A percentile compares a stretch with the other conserved stretches of the same genome.
These are phyloP conservation scores for Chalcis sispes DNA, from an alignment of 2,888 invertebrate species.

Conservation along the genomic window DNA sequence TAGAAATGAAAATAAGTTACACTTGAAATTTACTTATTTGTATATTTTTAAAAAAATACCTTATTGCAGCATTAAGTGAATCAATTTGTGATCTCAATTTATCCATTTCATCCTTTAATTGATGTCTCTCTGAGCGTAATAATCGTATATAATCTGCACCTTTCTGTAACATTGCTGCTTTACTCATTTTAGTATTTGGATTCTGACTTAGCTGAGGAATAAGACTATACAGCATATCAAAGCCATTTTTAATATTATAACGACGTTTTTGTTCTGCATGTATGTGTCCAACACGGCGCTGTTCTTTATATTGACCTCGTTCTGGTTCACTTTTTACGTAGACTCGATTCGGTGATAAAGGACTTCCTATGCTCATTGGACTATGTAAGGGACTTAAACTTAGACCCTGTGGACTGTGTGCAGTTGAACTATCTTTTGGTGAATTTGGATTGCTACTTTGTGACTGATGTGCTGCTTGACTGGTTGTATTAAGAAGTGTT, in stretches of 20 bases:
- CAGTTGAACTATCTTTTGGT: conserved; percentile 70
- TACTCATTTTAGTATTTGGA: conserved; percentile 94
- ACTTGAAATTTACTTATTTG: no score
- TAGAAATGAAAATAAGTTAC: no score
- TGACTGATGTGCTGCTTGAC: conserved; percentile 62
- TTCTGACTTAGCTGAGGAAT: conserved; percentile 94
- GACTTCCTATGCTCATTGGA: conserved; percentile 78
- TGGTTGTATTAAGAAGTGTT: conserved; percentile 65
- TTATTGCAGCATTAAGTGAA: conserved; percentile 91
- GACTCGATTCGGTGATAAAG: conserved; percentile 80
- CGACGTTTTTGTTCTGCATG: conserved; percentile 97
- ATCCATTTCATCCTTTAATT: conserved; percentile 94
- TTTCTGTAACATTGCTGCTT: conserved; percentile 97
- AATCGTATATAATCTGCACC: conserved; percentile 97
- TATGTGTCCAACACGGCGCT: conserved; percentile 91
- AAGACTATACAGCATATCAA: conserved; percentile 93
- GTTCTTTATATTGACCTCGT: conserved; percentile 79
- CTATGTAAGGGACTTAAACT: conserved; percentile 76
- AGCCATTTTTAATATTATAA: conserved; percentile 97
- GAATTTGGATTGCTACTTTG: conserved; percentile 71
- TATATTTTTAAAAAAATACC: conserved; percentile 79
- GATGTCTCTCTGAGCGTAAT: conserved; percentile 88
- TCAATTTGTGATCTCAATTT: conserved; percentile 92
- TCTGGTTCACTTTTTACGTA: conserved; percentile 76
- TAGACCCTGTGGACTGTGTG: conserved; percentile 73